Evolutionary conservation across 2,113 vertebrate genomes (phyloP), one percentile per base, ranked within the genome.

Genomic region (Ancistrus triradiatus): DNA sequence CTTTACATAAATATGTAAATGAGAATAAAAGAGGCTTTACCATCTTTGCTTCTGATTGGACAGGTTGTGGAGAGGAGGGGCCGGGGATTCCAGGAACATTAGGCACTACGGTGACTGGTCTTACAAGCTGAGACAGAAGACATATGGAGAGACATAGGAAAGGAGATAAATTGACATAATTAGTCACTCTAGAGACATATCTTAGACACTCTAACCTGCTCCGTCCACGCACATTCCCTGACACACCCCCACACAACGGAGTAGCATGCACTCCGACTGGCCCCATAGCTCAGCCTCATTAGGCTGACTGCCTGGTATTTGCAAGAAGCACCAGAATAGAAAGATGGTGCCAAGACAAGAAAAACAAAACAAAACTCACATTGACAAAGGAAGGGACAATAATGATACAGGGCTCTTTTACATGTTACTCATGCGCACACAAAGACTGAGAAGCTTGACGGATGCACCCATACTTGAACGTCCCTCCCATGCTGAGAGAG

Each of bases 61-160:
- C 85, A 74, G 91, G 91, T 66, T 92, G 92, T 77, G 95, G 94
- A 76, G 96, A 97, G 52, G 93, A 91, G 80, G 95, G 95, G 80
- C 96, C 96, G 79, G 96, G 95, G 80, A 99, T 98, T 80, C 95
- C 95, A 76, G 94, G 95, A 81, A 98, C 89, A 80, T 91, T 95
- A 92, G 95, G 96, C 94, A 98, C 94, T 87, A 97, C 85, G 91
- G 94, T 95, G 91, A 99, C 91, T 82, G 95, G 95, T 91, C 96
- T 93, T 91, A 97, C 94, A 83, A 96, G 88, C 95, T 99, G 27
- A 84, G 73, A 81, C 69, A 81, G 78, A 64, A 67, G 49, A 80
- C 73, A 47, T 37, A 62, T 21, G 24, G 31, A 66, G 10, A 43
- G n/a, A 48, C 19, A 43, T 24, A 74, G 85, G 75, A 82, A 61